phyloP scores from a whole-genome alignment of 2,797 vertebrate genomes.

The Aplochiton taeniatus region DNA sequence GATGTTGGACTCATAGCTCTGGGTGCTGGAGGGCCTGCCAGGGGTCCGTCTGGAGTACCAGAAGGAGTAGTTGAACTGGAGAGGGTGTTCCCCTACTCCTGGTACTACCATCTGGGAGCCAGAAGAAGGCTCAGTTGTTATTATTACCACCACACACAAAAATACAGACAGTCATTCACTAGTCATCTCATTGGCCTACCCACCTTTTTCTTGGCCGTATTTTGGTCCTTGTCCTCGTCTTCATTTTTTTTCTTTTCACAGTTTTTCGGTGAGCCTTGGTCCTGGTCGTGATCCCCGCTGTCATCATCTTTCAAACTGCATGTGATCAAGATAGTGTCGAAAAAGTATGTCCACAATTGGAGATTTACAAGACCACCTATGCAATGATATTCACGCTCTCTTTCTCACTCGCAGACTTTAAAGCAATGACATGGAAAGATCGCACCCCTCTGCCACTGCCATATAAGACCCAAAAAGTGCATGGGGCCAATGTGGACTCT shows the following conservation, averaged over 20 bases:
- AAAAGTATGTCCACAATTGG: not conserved
- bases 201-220: slow-evolving; percentile 71
- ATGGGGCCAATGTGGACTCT: slow-evolving; percentile 18
- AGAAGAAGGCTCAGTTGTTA: not conserved
- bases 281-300: slow-evolving; percentile 84
- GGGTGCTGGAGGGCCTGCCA: slow-evolving; percentile 82
- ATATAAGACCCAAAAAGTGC: not conserved
- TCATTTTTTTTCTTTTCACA: slow-evolving; percentile 80
- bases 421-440: no score
- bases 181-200: not conserved
- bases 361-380: not conserved
- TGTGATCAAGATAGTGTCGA: not conserved
- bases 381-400: no score
- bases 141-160: not conserved
- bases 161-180: not conserved
- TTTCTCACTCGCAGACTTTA: no score
- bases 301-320: slow-evolving; percentile 83
- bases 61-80: slow-evolving; percentile 86
- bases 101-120: slow-evolving; percentile 70
- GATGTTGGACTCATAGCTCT: slow-evolving; percentile 88
- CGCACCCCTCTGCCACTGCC: no score
- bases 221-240: slow-evolving; percentile 77
- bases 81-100: slow-evolving; percentile 81
- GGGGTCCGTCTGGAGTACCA: slow-evolving; percentile 87
- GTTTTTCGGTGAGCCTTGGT: slow-evolving; percentile 82